These are phyloP conservation scores for Platycnemis pennipes DNA, from an alignment of 2,888 invertebrate species.

Conservation along the genomic window DNA sequence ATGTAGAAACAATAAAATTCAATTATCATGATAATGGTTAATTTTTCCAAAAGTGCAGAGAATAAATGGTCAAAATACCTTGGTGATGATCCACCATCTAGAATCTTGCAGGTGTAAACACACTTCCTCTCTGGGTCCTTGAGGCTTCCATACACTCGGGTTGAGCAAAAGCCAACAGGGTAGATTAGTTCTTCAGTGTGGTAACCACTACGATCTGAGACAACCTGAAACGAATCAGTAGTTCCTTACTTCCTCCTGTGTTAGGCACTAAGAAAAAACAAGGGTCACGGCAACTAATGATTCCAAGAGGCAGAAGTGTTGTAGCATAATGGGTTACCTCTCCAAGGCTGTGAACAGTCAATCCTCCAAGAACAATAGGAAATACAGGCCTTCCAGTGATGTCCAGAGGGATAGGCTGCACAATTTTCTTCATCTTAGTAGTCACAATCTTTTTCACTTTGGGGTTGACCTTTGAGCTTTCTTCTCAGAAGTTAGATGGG, in stretches of 20 bases:
- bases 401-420: slow-evolving; percentile 85
- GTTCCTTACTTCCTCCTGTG: not conserved
- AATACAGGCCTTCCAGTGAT: slow-evolving; percentile 86
- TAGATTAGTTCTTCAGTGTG: slow-evolving; percentile 87
- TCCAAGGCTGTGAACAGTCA: slow-evolving; percentile 88
- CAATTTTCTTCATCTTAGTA: slow-evolving; percentile 77
- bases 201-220: slow-evolving; percentile 85
- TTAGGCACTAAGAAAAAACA: not conserved
- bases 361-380: slow-evolving; percentile 86
- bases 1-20: no score
- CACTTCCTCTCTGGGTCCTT: slow-evolving; percentile 86
- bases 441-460: slow-evolving; percentile 72
- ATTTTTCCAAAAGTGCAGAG: no score
- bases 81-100: slow-evolving; percentile 86
- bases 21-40: no score
- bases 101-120: slow-evolving; percentile 89
- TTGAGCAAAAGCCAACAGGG: slow-evolving; percentile 89
- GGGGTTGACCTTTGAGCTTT: slow-evolving; percentile 71
- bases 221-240: slow-evolving; percentile 78
- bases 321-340: slow-evolving; percentile 80
- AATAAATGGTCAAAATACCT: slow-evolving; percentile 78
- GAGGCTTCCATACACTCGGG: slow-evolving; percentile 87
- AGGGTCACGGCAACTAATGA: not conserved
- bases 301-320: no score
- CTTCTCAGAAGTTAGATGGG: slow-evolving; percentile 61